These are phyloP conservation scores for Eutrigla gurnardus DNA, from an alignment of 2,797 vertebrate species.

Conservation along the genomic window DNA sequence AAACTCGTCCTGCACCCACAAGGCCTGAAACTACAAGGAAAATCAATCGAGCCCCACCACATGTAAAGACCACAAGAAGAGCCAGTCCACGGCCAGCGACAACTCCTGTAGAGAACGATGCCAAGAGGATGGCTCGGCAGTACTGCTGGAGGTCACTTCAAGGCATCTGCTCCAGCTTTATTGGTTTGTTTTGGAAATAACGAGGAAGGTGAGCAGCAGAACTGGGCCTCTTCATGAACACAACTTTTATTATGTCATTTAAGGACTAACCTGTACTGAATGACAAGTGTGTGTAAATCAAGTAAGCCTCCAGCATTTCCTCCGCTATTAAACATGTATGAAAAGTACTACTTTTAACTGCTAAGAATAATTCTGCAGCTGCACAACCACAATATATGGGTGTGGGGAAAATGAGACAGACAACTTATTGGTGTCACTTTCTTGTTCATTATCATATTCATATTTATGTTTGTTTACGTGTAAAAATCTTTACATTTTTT, in stretches of 20 bases:
- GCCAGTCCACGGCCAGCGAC: constrained; percentile 32
- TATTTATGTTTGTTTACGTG: constrained; percentile 43
- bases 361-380: constrained; percentile 15
- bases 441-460: not conserved
- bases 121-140: constrained; percentile 80
- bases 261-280: not conserved
- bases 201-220: constrained; percentile 61
- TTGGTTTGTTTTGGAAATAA: constrained; percentile 85
- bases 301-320: constrained; percentile 13
- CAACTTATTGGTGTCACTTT: not conserved
- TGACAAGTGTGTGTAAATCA: not conserved
- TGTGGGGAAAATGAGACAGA: not conserved
- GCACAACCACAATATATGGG: not conserved
- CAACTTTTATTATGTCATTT: constrained; percentile 19
- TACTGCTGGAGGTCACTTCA: constrained; percentile 89
- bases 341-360: constrained; percentile 16
- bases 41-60: not conserved
- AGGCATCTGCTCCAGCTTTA: constrained; percentile 83
- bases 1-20: constrained; percentile 12
- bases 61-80: constrained; percentile 40
- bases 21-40: constrained; percentile 1
- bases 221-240: not conserved
- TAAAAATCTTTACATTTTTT: constrained; percentile 20
- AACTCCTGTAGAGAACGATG: constrained; percentile 61
- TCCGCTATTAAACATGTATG: constrained; percentile 11